These are phyloP conservation scores for Polyergus mexicanus DNA, from an alignment of 1,140 invertebrate genomes.

Conservation along the genomic window DNA sequence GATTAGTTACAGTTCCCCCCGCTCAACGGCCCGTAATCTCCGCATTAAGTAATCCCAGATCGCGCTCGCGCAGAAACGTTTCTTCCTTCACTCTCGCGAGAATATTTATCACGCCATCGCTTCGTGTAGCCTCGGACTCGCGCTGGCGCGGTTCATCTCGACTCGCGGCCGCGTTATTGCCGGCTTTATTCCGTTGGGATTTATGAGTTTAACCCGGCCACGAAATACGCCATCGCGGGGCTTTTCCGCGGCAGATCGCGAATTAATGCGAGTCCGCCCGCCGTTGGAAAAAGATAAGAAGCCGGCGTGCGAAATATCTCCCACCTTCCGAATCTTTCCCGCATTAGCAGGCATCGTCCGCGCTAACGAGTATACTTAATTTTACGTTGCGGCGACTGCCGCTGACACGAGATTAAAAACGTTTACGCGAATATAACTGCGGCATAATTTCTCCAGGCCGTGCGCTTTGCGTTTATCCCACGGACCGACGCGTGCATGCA, in stretches of 20 bases:
- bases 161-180: constrained; percentile 48
- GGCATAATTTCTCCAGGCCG: constrained; percentile 66
- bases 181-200: constrained; percentile 52
- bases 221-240: constrained; percentile 34
- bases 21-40: constrained; percentile 53
- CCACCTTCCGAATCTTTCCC: constrained; percentile 70
- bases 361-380: constrained; percentile 79
- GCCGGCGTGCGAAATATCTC: not conserved
- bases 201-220: constrained; percentile 49
- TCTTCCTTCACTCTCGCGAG: constrained; percentile 49
- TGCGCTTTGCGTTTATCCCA: not conserved
- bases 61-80: constrained; percentile 56
- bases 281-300: constrained; percentile 71
- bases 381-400: constrained; percentile 67
- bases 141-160: not conserved
- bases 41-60: constrained; percentile 57
- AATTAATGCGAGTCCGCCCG: constrained; percentile 68
- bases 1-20: constrained; percentile 39
- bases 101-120: constrained; percentile 45
- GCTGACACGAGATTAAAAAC: constrained; percentile 78
- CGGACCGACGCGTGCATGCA: constrained; percentile 29
- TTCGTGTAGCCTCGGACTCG: constrained; percentile 15
- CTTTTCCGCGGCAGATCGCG: constrained; percentile 55
- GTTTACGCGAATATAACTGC: constrained; percentile 68
- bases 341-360: constrained; percentile 75